Percentiles rank a stretch among this genome's conserved stretches.
These are phyloP conservation scores for Parnassius smintheus DNA, from an alignment of 2,888 invertebrate genomes.

Conservation along the genomic window DNA sequence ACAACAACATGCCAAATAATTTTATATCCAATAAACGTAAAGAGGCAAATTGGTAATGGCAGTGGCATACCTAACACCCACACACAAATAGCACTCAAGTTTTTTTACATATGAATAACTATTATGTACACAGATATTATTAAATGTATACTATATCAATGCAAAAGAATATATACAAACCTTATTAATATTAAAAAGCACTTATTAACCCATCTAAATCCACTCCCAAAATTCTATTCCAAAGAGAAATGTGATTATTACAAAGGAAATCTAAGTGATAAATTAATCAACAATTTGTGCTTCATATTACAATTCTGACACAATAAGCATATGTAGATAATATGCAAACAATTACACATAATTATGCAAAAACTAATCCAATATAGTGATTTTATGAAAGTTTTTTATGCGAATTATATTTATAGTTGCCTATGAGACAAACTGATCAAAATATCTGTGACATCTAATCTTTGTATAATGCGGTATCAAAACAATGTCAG, in stretches of 20 bases:
- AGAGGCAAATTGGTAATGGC: slow-evolving; percentile 57
- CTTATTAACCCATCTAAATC: slow-evolving; percentile 59
- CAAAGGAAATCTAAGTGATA: slow-evolving; percentile 32
- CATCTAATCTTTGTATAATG: slow-evolving; percentile 66
- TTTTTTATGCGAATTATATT: slow-evolving; percentile 55
- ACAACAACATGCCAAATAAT: slow-evolving; percentile 36
- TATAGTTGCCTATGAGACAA: slow-evolving; percentile 56
- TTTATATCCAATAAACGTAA: slow-evolving; percentile 36
- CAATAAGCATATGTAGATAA: slow-evolving; percentile 23
- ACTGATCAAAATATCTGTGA: slow-evolving; percentile 56
- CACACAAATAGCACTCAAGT: slow-evolving; percentile 70
- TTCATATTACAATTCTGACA: slow-evolving; percentile 22
- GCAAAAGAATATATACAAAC: slow-evolving; percentile 77
- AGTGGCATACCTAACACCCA: slow-evolving; percentile 73
- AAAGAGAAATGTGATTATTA: slow-evolving; percentile 38
- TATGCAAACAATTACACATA: slow-evolving; percentile 23
- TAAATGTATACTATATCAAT: slow-evolving; percentile 65
- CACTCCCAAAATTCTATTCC: slow-evolving; percentile 45
- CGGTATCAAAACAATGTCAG: slow-evolving; percentile 47
- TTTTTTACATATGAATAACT: slow-evolving; percentile 61
- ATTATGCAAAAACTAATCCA: slow-evolving; percentile 38
- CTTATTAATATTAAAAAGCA: slow-evolving; percentile 70
- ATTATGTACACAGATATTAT: slow-evolving; percentile 63
- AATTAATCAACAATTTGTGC: slow-evolving; percentile 31
- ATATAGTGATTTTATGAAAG: slow-evolving; percentile 39